Conservation (phyloP, 2,113 vertebrate species). For the Anguilla japonica region DNA sequence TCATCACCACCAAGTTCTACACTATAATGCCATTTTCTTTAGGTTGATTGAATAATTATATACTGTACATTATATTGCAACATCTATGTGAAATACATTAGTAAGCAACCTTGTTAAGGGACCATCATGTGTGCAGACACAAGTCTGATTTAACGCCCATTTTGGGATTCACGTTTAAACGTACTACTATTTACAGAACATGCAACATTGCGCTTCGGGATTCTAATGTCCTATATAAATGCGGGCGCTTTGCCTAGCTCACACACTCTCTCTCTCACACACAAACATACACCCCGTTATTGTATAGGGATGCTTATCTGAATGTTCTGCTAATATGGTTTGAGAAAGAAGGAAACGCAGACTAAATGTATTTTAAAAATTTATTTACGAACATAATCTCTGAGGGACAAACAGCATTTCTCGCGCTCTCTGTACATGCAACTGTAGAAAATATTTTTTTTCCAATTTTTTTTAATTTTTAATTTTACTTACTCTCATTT, state of each 20-base stretch:
- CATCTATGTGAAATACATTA: no score
- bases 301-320: not conserved
- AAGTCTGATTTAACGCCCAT: no score
- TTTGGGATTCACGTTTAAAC: no score
- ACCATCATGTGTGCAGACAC: no score
- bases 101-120: no score
- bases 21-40: no score
- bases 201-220: no score
- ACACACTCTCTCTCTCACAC: not conserved
- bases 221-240: not conserved
- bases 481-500: constrained; percentile 63
- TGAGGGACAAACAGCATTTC: constrained; percentile 74
- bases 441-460: constrained; percentile 77
- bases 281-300: not conserved
- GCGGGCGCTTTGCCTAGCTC: not conserved
- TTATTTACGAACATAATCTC: constrained; percentile 79
- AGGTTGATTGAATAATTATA: no score
- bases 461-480: constrained; percentile 41
- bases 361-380: constrained; percentile 69
- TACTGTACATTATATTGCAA: no score
- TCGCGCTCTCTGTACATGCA: constrained; percentile 79
- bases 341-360: constrained; percentile 31
- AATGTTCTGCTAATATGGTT: not conserved
- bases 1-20: no score
- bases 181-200: no score